Base-by-base conservation (phyloP, 2,797 vertebrate genomes). In the Sandelia bainsii region DNA sequence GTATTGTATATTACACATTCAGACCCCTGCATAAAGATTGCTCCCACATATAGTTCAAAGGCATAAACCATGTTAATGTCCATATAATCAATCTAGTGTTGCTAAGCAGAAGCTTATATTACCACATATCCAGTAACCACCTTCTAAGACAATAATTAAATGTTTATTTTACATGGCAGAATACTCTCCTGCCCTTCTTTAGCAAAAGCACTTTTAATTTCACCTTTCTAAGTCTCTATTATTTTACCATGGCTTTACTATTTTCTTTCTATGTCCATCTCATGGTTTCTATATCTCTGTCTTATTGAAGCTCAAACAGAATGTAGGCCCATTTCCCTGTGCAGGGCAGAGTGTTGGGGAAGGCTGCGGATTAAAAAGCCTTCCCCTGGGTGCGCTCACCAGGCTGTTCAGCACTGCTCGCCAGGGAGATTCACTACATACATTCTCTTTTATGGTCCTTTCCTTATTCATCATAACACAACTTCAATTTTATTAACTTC, bases 381-480 rank as follows among this genome's bases (percentile, higher is more conserved):
- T 77, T 92, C 91, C 92, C 91, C 45, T 65, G 86, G 88, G 93
- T 86, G 81, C 81, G 77, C 90, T 91, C 90, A 84, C 90, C 87
- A 87, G 85, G 87, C 85, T 88, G 87, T 89, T 91, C 85, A 84
- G 83, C 83, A 60, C 56, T 58, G 70, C 85, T 91, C 85, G 78
- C 91, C 86, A 80, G 89, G 80, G 90, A 93, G 86, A 91, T 91
- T 90, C 91, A 92, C 90, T 89, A 92, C 92, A 93, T 88, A 92
- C 90, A 90, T 91, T 91, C 85, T 92, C 85, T 93, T 93, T 94
- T 91, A 93, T 90, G 84, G 88, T 81, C 80, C 88, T 86, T 91
- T 93, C 87, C 89, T 92, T 94, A 93, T 93, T 93, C 91, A 93
- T 93, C 91, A 94, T 90, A 93, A 92, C 89, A 90, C 75, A 89